These are phyloP conservation scores for Penaeus japonicus DNA, from an alignment of 1,140 invertebrate species.

Conservation along the genomic window DNA sequence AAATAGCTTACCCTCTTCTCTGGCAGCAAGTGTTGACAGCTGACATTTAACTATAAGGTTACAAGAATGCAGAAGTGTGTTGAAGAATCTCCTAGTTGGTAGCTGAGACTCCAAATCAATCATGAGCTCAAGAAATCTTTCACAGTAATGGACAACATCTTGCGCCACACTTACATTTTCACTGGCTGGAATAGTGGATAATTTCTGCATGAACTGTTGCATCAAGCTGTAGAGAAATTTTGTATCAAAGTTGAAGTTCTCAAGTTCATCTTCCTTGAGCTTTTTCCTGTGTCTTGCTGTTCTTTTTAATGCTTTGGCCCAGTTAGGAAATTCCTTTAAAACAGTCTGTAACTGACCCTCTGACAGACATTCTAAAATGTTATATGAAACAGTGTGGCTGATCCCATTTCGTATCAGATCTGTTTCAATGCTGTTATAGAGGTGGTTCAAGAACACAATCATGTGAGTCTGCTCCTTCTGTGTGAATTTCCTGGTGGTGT, in stretches of 20 bases:
- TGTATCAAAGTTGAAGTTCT: conserved; percentile 85
- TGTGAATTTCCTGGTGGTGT: conserved; percentile 68
- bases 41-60: conserved; percentile 92
- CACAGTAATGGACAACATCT: conserved; percentile 64
- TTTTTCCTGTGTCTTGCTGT: conserved; percentile 84
- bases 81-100: conserved; percentile 95
- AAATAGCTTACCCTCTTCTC: conserved; percentile 91
- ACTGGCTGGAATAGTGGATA: conserved; percentile 79
- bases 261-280: conserved; percentile 72
- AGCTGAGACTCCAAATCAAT: conserved; percentile 95
- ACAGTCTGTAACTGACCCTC: conserved; percentile 63
- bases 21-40: conserved; percentile 76
- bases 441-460: conserved; percentile 92
- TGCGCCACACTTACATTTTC: conserved; percentile 59
- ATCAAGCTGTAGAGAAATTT: conserved; percentile 88
- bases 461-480: conserved; percentile 86
- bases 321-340: conserved; percentile 80
- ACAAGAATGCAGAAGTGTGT: conserved; percentile 92
- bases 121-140: conserved; percentile 94
- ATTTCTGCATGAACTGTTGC: conserved; percentile 85
- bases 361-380: conserved; percentile 93
- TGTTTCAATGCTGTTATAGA: conserved; percentile 96
- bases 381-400: conserved; percentile 79
- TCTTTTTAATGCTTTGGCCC: conserved; percentile 91
- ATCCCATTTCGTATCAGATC: conserved; percentile 76